Conservation (phyloP, 2,797 vertebrate species). For the Enteromius anoplus region DNA sequence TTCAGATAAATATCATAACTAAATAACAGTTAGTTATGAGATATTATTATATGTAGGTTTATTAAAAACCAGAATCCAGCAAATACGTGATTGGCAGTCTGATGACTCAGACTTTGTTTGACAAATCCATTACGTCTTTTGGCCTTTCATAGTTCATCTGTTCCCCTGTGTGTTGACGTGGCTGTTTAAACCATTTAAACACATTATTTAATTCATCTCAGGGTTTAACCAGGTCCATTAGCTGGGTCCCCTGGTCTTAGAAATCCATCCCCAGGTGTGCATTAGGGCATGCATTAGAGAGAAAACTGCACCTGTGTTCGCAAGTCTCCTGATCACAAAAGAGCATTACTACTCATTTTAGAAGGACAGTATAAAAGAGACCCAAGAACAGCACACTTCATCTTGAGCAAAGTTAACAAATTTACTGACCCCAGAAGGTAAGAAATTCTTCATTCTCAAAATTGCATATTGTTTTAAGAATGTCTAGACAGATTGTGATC, state of each 20-base stretch:
- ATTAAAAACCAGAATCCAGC: neutral
- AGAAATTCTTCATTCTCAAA: neutral
- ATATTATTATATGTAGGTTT: neutral
- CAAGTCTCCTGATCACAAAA: slow-evolving; percentile 40
- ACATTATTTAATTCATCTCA: slow-evolving; percentile 15
- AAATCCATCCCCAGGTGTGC: slow-evolving; percentile 27
- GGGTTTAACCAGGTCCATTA: slow-evolving; percentile 28
- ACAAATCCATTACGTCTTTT: neutral
- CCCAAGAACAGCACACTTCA: neutral
- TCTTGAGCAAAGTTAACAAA: neutral
- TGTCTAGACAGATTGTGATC: neutral
- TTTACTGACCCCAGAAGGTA: neutral
- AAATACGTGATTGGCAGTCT: neutral
- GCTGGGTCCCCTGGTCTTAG: neutral
- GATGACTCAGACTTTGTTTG: slow-evolving; percentile 13
- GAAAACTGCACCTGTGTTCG: slow-evolving; percentile 7
- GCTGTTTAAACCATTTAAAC: slow-evolving; percentile 21
- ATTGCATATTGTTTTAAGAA: neutral
- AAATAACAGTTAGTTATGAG: neutral
- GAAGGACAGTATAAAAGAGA: slow-evolving; percentile 35
- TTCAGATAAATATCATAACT: neutral
- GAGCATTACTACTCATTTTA: slow-evolving; percentile 46
- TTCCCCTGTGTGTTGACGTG: neutral
- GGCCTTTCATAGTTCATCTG: slow-evolving; percentile 1
- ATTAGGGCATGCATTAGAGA: slow-evolving; percentile 31